Percentiles rank a stretch among this genome's conserved stretches.
Evolutionary conservation across 2,888 invertebrate species (phyloP).

Genomic region (Nemurella pictetii): DNA sequence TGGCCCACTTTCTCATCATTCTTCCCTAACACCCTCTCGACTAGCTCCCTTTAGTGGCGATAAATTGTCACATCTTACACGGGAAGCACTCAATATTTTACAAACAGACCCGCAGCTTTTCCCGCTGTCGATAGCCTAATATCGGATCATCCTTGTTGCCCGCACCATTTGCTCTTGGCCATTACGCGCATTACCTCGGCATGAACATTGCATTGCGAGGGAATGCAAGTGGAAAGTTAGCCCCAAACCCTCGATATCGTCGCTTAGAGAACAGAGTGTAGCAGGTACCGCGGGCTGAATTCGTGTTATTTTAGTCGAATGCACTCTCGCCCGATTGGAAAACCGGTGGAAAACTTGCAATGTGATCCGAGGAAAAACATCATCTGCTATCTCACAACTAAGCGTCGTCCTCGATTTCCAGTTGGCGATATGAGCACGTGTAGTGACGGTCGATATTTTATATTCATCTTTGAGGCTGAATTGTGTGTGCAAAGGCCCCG

Average conservation of each 20-base stretch:
- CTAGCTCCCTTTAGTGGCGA: not conserved
- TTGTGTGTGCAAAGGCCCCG: no score
- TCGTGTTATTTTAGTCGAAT: not conserved
- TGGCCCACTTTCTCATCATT: slow-evolving; percentile 1
- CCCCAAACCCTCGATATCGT: not conserved
- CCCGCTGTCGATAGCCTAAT: not conserved
- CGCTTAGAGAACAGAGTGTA: not conserved
- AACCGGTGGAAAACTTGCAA: not conserved
- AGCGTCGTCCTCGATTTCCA: no score
- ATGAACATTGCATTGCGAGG: not conserved
- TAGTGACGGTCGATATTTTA: no score
- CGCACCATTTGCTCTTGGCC: not conserved
- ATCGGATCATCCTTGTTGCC: not conserved
- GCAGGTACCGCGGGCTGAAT: not conserved
- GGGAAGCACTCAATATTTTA: not conserved
- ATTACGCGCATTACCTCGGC: not conserved
- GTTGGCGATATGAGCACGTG: not conserved
- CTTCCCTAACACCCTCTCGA: not conserved
- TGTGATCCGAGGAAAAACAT: not conserved
- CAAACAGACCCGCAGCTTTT: not conserved
- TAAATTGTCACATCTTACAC: not conserved
- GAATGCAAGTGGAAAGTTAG: not conserved
- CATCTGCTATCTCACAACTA: not conserved
- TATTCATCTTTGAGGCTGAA: no score
- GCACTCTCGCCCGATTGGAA: not conserved